Base-by-base conservation (phyloP, 1,140 invertebrate species). In the Orchesella cincta region DNA sequence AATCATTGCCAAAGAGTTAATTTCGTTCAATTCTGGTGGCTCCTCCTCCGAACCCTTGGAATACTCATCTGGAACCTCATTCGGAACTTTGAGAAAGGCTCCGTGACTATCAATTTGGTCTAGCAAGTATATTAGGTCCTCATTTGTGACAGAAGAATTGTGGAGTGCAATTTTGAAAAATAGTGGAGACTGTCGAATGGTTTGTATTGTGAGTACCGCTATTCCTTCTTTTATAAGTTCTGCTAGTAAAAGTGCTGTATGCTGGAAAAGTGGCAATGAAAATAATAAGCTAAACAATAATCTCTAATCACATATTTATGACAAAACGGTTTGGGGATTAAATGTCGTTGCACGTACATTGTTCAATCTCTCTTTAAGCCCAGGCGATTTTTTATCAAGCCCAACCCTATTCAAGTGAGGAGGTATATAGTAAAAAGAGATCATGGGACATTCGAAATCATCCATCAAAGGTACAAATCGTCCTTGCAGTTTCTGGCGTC, bases 351-450 rank as follows among this genome's bases (percentile, higher is more conserved):
- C n/a, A n/a, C 52, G 23, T 57, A 57, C 52, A 12, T 14, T 57
- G 23, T 57, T 57, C 23, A 57, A 23, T 57, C 23, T 57, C 23
- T 57, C 52, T 23, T 73, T 28, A 54, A 34, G 29, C 14, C 26
- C 29, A 12, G 26, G 23, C 14, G 73, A 74, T 8, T 57, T 33
- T 14, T 31, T 28, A 31, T 74, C 73, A n/a, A n/a, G n/a, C n/a
- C n/a, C n/a, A 8, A 23, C 3, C 1, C 28, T 31, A 18, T 31
- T 18, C 46, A 74, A 26, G n/a, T 28, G n/a, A 29, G 26, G 1
- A 12, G 73, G 73, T 3, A 74, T 20, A 31, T 74, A 74, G 18
- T 74, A 34, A 57, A 54, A 74, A 2, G 23, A 12, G n/a, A 74
- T 26, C 20, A 52, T n/a, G 26, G 73, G 73, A 26, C 46, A 12